Evolutionary conservation across 2,797 vertebrate genomes (phyloP), one percentile per base, ranked within the genome.

Genomic region (Acestrorhynchus altus): DNA sequence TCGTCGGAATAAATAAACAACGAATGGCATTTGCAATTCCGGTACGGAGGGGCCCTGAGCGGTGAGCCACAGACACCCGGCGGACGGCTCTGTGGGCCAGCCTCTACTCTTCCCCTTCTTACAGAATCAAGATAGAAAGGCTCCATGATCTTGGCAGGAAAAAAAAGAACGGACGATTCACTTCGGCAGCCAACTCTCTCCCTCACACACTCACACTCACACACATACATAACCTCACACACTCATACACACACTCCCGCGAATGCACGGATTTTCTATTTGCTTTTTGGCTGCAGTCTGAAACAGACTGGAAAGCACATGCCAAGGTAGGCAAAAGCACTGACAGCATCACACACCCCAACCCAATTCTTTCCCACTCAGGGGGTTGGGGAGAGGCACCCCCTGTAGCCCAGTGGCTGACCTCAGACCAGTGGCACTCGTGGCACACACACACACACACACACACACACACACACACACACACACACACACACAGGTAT

Each of bases 101-200:
- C 44, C 42, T 57, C 46, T 20, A 39, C 24, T 54, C 47, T 83
- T 72, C 31, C 31, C 31, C 56, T 66, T 75, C 80, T 69, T 28
- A 92, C 92, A 93, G 92, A 95, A 94, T 93, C 93, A 94, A 95
- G 95, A 94, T 91, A 95, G 93, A 95, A 94, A 94, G 92, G 93
- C 93, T 95, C 92, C 92, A 90, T 91, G 91, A 89, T 92, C 92
- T 96, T 96, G 95, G 94, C 94, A 95, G 60, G 92, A 91, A 93
- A 94, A 93, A 90, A 92, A 91, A 93, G 90, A 94, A 91, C 88
- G 89, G 89, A 92, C 93, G 93, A 95, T 93, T 94, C 93, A 93
- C 92, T 94, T 85, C 95, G 95, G 93, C 94, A 95, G 89, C 90
- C 90, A 90, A 93, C 92, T 92, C 88, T 91, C 92, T 66, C 76